Conservation (phyloP, 2,888 invertebrate genomes). For the Pollenia angustigena region DNA sequence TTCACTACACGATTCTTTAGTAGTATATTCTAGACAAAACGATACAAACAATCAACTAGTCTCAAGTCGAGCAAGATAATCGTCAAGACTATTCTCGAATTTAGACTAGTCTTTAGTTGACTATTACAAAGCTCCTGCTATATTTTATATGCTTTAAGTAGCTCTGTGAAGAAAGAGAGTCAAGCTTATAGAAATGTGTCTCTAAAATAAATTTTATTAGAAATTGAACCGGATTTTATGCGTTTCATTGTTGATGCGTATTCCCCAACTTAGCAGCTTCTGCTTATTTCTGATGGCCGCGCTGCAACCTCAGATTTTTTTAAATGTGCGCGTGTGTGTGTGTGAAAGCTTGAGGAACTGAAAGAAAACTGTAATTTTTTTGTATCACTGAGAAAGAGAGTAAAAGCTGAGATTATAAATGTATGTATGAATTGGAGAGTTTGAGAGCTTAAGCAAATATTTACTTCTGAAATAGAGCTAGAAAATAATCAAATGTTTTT, state of each 20-base stretch:
- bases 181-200: background rate
- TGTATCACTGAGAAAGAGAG: constrained; percentile 23
- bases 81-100: background rate
- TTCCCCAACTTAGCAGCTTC: constrained; percentile 21
- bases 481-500: background rate
- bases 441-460: constrained; percentile 16
- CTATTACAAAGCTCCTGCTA: background rate
- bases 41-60: too few species aligned
- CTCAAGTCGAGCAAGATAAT: too few species aligned
- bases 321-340: background rate
- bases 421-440: constrained; percentile 30
- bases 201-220: background rate
- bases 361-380: constrained; percentile 46
- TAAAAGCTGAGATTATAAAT: constrained; percentile 2
- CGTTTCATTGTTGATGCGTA: constrained; percentile 48
- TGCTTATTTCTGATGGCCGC: background rate
- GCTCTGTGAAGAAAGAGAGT: background rate
- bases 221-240: constrained; percentile 65
- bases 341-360: constrained; percentile 31
- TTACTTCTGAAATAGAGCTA: background rate
- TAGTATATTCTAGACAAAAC: too few species aligned
- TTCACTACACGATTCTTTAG: too few species aligned
- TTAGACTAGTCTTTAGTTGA: background rate
- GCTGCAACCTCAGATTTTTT: background rate
- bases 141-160: background rate